phyloP scores from a whole-genome alignment of 2,113 vertebrate species.

The Gavia stellata region DNA sequence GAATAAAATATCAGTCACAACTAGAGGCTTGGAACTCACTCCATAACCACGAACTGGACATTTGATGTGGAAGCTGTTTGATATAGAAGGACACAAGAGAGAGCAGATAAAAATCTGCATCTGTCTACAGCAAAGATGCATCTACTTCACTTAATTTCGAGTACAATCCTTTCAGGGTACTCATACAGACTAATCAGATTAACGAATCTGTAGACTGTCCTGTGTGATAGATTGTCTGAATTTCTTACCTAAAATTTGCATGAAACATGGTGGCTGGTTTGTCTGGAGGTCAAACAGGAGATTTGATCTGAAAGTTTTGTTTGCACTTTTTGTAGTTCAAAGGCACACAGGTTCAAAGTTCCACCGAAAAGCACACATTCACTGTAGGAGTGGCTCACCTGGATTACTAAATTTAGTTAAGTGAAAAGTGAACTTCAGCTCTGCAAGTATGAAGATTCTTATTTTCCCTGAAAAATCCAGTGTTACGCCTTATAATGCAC shows the following conservation, averaged over 20 bases:
- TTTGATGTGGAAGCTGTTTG: not conserved
- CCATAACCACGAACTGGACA: not conserved
- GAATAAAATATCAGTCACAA: not conserved
- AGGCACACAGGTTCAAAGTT: not conserved
- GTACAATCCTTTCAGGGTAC: not conserved
- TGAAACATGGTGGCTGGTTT: not conserved
- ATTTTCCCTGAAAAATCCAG: not conserved
- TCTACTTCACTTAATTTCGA: not conserved
- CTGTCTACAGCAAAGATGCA: not conserved
- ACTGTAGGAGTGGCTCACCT: not conserved
- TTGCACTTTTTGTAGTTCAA: not conserved
- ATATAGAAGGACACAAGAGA: not conserved
- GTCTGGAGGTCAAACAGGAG: not conserved
- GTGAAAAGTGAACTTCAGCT: not conserved
- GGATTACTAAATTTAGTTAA: not conserved
- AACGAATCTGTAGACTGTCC: not conserved
- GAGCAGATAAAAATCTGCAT: constrained; percentile 8
- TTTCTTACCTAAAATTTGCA: not conserved
- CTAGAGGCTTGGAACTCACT: not conserved
- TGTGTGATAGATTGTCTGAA: not conserved
- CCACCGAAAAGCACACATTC: not conserved
- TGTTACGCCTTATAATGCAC: not conserved
- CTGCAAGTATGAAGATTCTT: not conserved
- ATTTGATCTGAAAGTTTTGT: not conserved
- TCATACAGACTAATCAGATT: not conserved